Evolutionary conservation across 1,140 invertebrate genomes (phyloP).

Genomic region (Drosophila kurseongensis): DNA sequence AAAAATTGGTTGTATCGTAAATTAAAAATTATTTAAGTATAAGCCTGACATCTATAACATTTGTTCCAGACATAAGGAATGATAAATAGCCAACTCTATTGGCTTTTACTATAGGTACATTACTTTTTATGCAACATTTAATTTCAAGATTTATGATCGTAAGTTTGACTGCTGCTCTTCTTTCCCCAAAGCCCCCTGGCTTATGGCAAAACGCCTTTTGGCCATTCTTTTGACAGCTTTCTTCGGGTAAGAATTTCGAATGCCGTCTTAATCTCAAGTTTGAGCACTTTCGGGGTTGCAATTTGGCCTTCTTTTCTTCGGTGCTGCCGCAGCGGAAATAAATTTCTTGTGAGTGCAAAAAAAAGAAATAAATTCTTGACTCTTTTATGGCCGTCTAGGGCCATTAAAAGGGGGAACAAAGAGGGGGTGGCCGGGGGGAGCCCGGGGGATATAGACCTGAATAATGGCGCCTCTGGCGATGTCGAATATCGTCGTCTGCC

Average conservation of each 20-base stretch:
- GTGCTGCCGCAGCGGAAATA: slow-evolving; percentile 64
- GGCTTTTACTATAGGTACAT: background rate
- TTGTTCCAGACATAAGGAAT: no score
- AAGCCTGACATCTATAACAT: no score
- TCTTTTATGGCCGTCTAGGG: slow-evolving; percentile 76
- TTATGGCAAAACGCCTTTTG: slow-evolving; percentile 20
- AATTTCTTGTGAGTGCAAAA: slow-evolving; percentile 52
- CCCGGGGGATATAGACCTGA: slow-evolving; percentile 60
- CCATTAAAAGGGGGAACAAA: slow-evolving; percentile 52
- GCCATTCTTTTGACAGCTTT: slow-evolving; percentile 19
- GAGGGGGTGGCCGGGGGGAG: background rate
- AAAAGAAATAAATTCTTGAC: slow-evolving; percentile 69
- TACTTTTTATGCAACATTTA: slow-evolving; percentile 17
- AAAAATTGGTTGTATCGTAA: no score
- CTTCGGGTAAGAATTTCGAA: slow-evolving; percentile 15
- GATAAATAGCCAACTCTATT: background rate
- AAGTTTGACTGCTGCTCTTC: slow-evolving; percentile 22
- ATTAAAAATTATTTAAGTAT: no score
- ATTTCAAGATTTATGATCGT: slow-evolving; percentile 27
- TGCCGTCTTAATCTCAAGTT: slow-evolving; percentile 41
- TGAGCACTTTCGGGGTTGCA: slow-evolving; percentile 43
- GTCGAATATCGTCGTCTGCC: slow-evolving; percentile 53
- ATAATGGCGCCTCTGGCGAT: slow-evolving; percentile 59
- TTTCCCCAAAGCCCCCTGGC: slow-evolving; percentile 5
- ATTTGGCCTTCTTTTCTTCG: slow-evolving; percentile 26